phyloP scores from a whole-genome alignment of 1,140 invertebrate genomes.

The Leguminivora glycinivorella region DNA sequence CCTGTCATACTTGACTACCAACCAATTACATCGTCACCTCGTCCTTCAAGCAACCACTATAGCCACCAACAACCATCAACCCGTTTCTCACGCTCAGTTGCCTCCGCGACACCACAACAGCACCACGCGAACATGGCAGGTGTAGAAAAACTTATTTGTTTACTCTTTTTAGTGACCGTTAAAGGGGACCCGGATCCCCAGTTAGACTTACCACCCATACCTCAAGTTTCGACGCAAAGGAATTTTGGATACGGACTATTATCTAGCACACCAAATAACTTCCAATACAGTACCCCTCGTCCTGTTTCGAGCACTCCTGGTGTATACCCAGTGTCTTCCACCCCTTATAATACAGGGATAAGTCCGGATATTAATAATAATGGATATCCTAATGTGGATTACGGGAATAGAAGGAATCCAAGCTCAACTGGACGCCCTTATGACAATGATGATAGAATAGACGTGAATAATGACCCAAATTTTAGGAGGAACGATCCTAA shows the following conservation, averaged over 20 bases:
- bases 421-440: slow-evolving; percentile 63
- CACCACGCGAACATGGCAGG: slow-evolving; percentile 54
- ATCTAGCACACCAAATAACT: slow-evolving; percentile 60
- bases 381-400: slow-evolving; percentile 64
- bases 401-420: slow-evolving; percentile 53
- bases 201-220: slow-evolving; percentile 75
- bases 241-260: slow-evolving; percentile 60
- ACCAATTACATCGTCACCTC: slow-evolving; percentile 1
- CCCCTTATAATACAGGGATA: slow-evolving; percentile 59
- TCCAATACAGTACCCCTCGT: slow-evolving; percentile 61
- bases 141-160: slow-evolving; percentile 50
- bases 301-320: slow-evolving; percentile 56
- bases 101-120: slow-evolving; percentile 27
- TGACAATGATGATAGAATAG: slow-evolving; percentile 67
- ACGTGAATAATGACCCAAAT: slow-evolving; percentile 69
- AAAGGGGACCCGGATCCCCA: slow-evolving; percentile 68
- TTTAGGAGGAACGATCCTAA: slow-evolving; percentile 70
- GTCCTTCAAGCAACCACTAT: slow-evolving; percentile 22
- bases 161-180: slow-evolving; percentile 47
- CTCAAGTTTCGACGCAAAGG: slow-evolving; percentile 61
- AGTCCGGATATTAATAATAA: slow-evolving; percentile 75
- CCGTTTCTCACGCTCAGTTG: slow-evolving; percentile 69
- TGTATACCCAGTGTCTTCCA: slow-evolving; percentile 64
- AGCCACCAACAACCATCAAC: no score
- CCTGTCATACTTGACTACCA: neutral